A percentile compares a stretch with the other conserved stretches of the same genome.
phyloP scores from a whole-genome alignment of 2,888 invertebrate genomes.

The Hirtodrosophila cameraria region DNA sequence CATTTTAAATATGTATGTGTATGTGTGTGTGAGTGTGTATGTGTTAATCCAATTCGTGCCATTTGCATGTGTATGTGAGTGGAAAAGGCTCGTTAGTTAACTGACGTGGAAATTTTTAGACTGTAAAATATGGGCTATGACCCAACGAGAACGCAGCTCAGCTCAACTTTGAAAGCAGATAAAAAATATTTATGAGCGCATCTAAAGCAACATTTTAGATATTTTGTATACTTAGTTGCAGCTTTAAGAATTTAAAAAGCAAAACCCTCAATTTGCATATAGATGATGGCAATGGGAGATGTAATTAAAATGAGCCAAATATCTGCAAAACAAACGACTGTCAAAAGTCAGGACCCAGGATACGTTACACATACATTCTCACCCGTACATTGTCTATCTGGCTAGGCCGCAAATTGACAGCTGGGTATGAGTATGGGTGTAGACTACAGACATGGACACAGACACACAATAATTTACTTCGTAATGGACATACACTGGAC shows the following conservation, averaged over 20 bases:
- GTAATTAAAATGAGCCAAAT: constrained; percentile 67
- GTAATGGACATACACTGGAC: constrained; percentile 62
- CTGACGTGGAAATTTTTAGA: constrained; percentile 71
- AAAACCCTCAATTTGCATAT: constrained; percentile 38
- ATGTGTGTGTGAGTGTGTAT: not conserved
- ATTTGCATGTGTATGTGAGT: constrained; percentile 6
- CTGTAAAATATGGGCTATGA: constrained; percentile 49
- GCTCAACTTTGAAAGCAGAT: constrained; percentile 56
- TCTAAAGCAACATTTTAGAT: constrained; percentile 32
- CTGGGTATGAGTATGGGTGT: constrained; percentile 16
- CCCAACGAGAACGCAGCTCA: constrained; percentile 29
- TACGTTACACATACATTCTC: not conserved
- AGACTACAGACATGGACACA: constrained; percentile 38
- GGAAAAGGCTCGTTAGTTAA: constrained; percentile 67
- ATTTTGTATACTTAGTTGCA: constrained; percentile 12
- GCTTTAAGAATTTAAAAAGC: constrained; percentile 50
- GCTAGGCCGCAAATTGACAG: constrained; percentile 66
- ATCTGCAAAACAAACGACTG: constrained; percentile 51
- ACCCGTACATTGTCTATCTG: constrained; percentile 22
- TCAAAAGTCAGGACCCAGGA: constrained; percentile 63
- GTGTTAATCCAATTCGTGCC: constrained; percentile 6
- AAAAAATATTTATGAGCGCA: constrained; percentile 70
- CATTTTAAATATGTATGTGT: not conserved
- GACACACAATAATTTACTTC: constrained; percentile 76
- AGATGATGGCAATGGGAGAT: constrained; percentile 43